Evolutionary conservation across 2,888 invertebrate species (phyloP), one percentile per base, ranked within the genome.

Genomic region (Melanchra persicariae): DNA sequence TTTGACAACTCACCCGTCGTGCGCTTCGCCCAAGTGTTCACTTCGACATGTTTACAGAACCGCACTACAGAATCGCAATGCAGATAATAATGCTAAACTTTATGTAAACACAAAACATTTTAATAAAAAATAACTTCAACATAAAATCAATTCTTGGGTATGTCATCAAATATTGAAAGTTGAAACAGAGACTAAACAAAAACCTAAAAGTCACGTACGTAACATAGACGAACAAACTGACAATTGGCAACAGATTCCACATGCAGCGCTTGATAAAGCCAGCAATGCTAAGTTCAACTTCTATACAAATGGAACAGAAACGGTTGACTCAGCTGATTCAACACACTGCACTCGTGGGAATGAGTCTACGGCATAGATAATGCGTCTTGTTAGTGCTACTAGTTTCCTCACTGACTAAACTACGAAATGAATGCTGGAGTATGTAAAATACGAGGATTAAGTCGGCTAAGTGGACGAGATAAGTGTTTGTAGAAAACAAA

Each of bases 381-480:
- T 74, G 70, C 74, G 69, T 75, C 81, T 80, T 84, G 86, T 83
- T 84, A 86, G 76, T 61, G 52, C 55, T 17, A n/a, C 37, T 74
- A 67, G 77, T 78, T 81, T 55, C 65, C 45, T 40, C 54, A 43
- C 54, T 40, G 43, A 34, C 63, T 63, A 63, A 66, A 55, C 71
- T 81, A 22, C 10, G 19, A 60, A 76, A 64, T 57, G 57, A 30
- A 45, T 60, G 52, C 19, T 57, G n/a, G 17, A 26, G 12, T 49
- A 67, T 70, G 43, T 71, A 45, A 52, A 64, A 37, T 67, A 63
- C 34, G 10, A n/a, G 22, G n/a, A 54, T 26, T 17, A 55, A 34
- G 22, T 22, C 19, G 1, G 9, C 15, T 45, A 54, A 68, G 54
- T 52, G 24, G n/a, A 40, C 17, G 17, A 4, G 22, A 47, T 1